A percentile compares a stretch with the other conserved stretches of the same genome.
Conservation (phyloP, 2,888 invertebrate genomes). For the Volucella inflata region DNA sequence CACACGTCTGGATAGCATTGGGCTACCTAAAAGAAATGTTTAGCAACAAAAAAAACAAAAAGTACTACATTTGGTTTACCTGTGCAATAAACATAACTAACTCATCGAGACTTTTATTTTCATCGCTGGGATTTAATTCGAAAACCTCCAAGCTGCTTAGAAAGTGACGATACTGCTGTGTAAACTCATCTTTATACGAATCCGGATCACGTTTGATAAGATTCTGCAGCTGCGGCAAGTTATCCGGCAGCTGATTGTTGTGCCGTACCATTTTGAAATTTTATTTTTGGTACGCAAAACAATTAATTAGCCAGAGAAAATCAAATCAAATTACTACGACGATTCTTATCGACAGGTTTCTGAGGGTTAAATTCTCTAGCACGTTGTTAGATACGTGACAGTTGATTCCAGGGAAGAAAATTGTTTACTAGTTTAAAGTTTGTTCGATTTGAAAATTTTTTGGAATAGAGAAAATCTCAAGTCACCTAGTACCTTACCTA, state of each 20-base stretch:
- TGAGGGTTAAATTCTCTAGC: slow-evolving; percentile 56
- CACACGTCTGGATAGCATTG: slow-evolving; percentile 95
- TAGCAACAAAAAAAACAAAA: background rate
- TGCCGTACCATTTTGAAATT: slow-evolving; percentile 85
- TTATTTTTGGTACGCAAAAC: slow-evolving; percentile 37
- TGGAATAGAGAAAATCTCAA: no score
- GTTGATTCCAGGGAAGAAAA: slow-evolving; percentile 39
- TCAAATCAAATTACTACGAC: slow-evolving; percentile 1
- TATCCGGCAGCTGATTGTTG: slow-evolving; percentile 94
- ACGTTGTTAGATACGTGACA: slow-evolving; percentile 49
- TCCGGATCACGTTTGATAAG: slow-evolving; percentile 97
- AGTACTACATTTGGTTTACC: slow-evolving; percentile 83
- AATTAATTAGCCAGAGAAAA: background rate
- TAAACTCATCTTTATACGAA: slow-evolving; percentile 98
- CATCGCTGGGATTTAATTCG: slow-evolving; percentile 92
- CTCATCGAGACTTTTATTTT: slow-evolving; percentile 93
- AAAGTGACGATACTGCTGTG: slow-evolving; percentile 95
- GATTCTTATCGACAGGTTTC: slow-evolving; percentile 24
- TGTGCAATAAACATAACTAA: slow-evolving; percentile 96
- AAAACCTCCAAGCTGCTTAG: slow-evolving; percentile 94
- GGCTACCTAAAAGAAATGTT: slow-evolving; percentile 86
- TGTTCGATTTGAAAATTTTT: slow-evolving; percentile 19
- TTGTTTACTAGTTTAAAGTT: slow-evolving; percentile 10
- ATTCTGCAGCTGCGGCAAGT: slow-evolving; percentile 96
- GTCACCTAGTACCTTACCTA: no score